Evolutionary conservation across 2,113 vertebrate species (phyloP), one percentile per base, ranked within the genome.

Genomic region (Rhodinocichla rosea): DNA sequence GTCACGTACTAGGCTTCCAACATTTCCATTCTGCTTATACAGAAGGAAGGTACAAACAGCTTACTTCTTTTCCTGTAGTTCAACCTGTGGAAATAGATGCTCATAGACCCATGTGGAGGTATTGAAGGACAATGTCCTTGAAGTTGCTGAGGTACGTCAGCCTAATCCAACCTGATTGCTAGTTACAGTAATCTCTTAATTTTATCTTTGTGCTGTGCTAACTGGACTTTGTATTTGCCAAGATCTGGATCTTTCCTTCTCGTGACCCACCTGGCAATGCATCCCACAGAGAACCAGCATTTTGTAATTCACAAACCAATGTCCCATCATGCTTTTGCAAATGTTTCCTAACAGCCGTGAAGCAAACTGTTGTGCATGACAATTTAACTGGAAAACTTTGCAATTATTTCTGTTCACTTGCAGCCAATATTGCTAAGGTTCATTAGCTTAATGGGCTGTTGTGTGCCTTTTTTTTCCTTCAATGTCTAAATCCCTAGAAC

Each of bases 381-480:
- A 93, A 39, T 24, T 96, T 92, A 75, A 78, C 79, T 91, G 92
- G 69, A 96, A 97, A 94, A 91, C 32, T 81, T 81, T 53, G 40
- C 77, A 89, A 78, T 93, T 95, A 87, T 71, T 93, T 93, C 52
- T 91, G 21, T 91, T 95, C 89, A 81, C 40, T 94, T 89, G 44
- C 64, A 64, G 73, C 49, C 8, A 11, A 1, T 92, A 55, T 76
- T 45, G n/a, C 83, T 79, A 71, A 89, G 56, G 37, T 60, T 89
- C 87, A 68, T 92, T 94, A 91, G 65, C 73, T 71, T 95, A 95
- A 94, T 94, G 83, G 81, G n/a, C 56, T 89, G 44, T 60, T 90
- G 50, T 64, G 7, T 1, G 6, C 26, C 35, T 73, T 57, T 90
- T 55, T 74, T 73, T 39, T 5, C 15, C 15, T 40, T 28, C 47